phyloP scores from a whole-genome alignment of 2,888 invertebrate genomes.

The Euplexia lucipara region DNA sequence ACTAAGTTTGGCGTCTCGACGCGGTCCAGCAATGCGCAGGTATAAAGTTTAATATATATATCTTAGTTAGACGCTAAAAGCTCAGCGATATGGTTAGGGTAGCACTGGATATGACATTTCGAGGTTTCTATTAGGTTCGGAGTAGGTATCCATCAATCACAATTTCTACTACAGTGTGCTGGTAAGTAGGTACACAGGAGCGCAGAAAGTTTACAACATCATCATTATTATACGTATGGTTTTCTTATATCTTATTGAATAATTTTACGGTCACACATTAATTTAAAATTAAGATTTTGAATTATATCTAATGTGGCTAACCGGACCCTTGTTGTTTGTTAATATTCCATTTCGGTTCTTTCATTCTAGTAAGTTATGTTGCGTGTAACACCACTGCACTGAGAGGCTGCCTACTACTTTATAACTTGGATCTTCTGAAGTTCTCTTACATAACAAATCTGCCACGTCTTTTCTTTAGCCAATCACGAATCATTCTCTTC shows the following conservation, averaged over 20 bases:
- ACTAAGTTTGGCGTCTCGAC: slow-evolving; percentile 46
- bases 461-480: slow-evolving; percentile 27
- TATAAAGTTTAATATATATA: slow-evolving; percentile 54
- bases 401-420: slow-evolving; percentile 21
- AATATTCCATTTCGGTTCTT: slow-evolving; percentile 33
- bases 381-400: slow-evolving; percentile 30
- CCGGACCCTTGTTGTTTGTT: slow-evolving; percentile 26
- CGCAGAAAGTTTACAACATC: slow-evolving; percentile 64
- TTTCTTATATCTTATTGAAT: slow-evolving; percentile 50
- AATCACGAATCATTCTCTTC: slow-evolving; percentile 41
- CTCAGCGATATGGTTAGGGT: slow-evolving; percentile 78
- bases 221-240: slow-evolving; percentile 52
- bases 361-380: slow-evolving; percentile 26
- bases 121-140: slow-evolving; percentile 50
- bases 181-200: slow-evolving; percentile 44
- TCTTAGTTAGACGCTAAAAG: slow-evolving; percentile 68
- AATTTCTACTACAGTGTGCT: slow-evolving; percentile 61
- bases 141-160: slow-evolving; percentile 63
- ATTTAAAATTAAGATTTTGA: slow-evolving; percentile 58
- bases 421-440: slow-evolving; percentile 32
- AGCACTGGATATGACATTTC: slow-evolving; percentile 73
- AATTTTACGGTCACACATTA: slow-evolving; percentile 56
- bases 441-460: slow-evolving; percentile 35
- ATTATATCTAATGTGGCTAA: slow-evolving; percentile 52
- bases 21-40: slow-evolving; percentile 24